Base-by-base conservation (phyloP, 1,140 invertebrate species). In the Scaptomyza graminum region DNA sequence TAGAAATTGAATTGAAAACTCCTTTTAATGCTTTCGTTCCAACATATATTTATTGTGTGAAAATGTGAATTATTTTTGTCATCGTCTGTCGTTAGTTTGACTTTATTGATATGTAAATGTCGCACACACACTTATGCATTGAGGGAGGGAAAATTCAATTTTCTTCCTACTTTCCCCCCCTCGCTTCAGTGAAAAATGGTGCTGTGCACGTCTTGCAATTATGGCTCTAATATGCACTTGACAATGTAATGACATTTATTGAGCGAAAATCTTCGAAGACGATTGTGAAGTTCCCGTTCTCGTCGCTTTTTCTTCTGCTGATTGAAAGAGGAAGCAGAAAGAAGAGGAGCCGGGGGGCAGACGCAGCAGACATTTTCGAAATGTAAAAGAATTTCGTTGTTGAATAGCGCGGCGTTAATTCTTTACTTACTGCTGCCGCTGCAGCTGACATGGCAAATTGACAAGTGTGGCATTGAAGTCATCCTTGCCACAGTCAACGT, bases 231-330 rank as follows among this genome's bases (percentile, higher is more conserved):
- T 85, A 85, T 85, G 81, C 81, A 85, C 81, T 85, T 85, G 81
- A 85, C 81, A 85, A 87, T 85, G 82, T 85, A 85, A 85, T 85
- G 81, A 85, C 81, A 85, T 85, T 85, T 85, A 85, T 85, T 85
- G 82, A 82, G 75, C 74, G n/a, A 74, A 47, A 54, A 54, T 46
- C 57, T 49, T 22, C 37, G n/a, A 43, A 15, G 66, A 55, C 60
- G 37, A 50, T 64, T 55, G 67, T 69, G 15, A 69, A 56, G 60
- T 56, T 34, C n/a, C n/a, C n/a, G n/a, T n/a, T n/a, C n/a, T n/a
- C n/a, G n/a, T n/a, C 46, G 43, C 31, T 1, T 34, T 7, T 28
- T 28, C 28, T 28, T 34, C 31, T 34, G 56, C 74, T 87, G 80
- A 85, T 85, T 85, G 82, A 85, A 85, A 75, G 82, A 22, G 4